These are phyloP conservation scores for Pheosia gnoma DNA, from an alignment of 2,888 invertebrate species.

Conservation along the genomic window DNA sequence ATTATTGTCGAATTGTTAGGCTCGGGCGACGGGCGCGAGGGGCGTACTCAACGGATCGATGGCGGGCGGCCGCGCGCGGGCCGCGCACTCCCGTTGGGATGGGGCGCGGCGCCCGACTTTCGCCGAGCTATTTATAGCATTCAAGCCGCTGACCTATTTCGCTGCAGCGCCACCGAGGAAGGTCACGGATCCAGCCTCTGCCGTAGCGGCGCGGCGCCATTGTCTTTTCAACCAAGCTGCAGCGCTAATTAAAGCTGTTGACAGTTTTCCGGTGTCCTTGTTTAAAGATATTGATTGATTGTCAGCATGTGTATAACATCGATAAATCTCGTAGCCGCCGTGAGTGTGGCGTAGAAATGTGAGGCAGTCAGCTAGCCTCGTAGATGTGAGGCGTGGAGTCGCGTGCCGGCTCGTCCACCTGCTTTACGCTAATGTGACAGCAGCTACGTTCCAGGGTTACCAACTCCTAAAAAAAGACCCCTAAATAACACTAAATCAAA, in stretches of 20 bases:
- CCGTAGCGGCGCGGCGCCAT: conserved; percentile 77
- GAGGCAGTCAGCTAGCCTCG: conserved; percentile 31
- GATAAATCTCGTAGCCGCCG: background rate
- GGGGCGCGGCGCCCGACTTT: conserved; percentile 81
- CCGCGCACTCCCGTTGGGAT: conserved; percentile 63
- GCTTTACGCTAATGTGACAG: conserved; percentile 67
- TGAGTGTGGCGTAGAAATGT: conserved; percentile 17
- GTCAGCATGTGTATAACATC: background rate
- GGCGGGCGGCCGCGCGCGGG: conserved; percentile 54
- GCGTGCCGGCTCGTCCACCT: conserved; percentile 66
- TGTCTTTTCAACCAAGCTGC: conserved; percentile 78
- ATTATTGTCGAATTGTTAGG: conserved; percentile 48
- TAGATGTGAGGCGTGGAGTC: conserved; percentile 29
- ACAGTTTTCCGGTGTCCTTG: conserved; percentile 58
- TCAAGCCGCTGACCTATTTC: conserved; percentile 84
- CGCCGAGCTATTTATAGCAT: conserved; percentile 83
- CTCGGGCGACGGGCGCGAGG: conserved; percentile 36
- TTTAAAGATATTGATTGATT: background rate
- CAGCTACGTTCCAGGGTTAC: conserved; percentile 20
- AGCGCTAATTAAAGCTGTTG: conserved; percentile 82
- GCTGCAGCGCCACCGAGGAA: conserved; percentile 80
- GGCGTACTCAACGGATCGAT: conserved; percentile 49
- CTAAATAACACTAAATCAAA: too few species aligned
- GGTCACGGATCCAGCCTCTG: conserved; percentile 82
- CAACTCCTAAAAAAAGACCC: too few species aligned